Conservation (phyloP, 2,888 invertebrate species). For the Arge pagana region DNA sequence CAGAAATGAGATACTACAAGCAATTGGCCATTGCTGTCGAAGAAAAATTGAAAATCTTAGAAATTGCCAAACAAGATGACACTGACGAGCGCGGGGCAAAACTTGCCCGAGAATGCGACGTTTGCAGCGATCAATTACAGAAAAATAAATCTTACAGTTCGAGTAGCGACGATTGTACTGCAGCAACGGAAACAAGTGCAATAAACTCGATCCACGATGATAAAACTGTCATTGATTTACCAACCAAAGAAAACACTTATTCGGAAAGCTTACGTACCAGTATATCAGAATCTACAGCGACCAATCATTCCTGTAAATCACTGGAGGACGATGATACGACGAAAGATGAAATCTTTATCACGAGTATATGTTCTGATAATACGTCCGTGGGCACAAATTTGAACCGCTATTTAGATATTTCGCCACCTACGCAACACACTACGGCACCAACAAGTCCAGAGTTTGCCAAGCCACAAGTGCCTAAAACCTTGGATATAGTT, state of each 20-base stretch:
- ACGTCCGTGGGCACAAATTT: constrained; percentile 37
- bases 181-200: constrained; percentile 28
- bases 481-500: constrained; percentile 50
- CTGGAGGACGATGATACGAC: constrained; percentile 25
- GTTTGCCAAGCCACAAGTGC: constrained; percentile 49
- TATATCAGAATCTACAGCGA: constrained; percentile 13
- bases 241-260: constrained; percentile 20
- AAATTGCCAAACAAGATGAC: constrained; percentile 21
- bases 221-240: constrained; percentile 20
- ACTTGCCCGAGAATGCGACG: not conserved
- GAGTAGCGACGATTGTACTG: constrained; percentile 26
- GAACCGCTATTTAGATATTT: constrained; percentile 39
- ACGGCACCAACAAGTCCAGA: constrained; percentile 34
- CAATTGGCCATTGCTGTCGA: constrained; percentile 70
- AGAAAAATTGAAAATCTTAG: constrained; percentile 59
- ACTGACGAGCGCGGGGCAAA: constrained; percentile 12
- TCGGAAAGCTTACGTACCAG: constrained; percentile 15
- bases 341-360: constrained; percentile 26
- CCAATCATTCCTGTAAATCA: constrained; percentile 16
- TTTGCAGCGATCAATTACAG: constrained; percentile 3
- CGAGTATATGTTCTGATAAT: constrained; percentile 36
- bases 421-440: constrained; percentile 35
- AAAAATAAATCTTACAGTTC: constrained; percentile 14
- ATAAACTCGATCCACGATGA: constrained; percentile 10
- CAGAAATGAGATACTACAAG: constrained; percentile 71